Base-by-base conservation (phyloP, 2,113 vertebrate genomes). In the Planiliza haematocheilus region DNA sequence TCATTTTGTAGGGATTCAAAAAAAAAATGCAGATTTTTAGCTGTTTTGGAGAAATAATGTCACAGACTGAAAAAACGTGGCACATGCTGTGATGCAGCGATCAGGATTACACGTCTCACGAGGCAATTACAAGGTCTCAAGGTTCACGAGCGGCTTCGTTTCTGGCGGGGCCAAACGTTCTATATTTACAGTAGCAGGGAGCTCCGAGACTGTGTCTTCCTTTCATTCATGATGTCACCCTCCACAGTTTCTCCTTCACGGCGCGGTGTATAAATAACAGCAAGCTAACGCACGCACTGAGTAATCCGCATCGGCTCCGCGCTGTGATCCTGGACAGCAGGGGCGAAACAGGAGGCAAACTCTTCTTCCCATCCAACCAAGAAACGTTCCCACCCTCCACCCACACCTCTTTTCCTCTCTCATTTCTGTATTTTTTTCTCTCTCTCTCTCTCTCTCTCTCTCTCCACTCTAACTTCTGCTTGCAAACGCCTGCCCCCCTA, bases 211-310 rank as follows among this genome's bases (percentile, higher is more conserved):
- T 50, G 16, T 24, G 45, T 70, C 39, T 34, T 58, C 16, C 65
- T 42, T 63, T 73, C 51, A 64, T 74, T 63, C 14, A 39, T 63
- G n/a, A 68, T 46, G 51, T 55, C 69, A 71, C 45, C 46, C 46
- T 57, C 37, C 36, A 45, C 48, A 63, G 12, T 57, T 45, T 61
- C 20, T 34, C 20, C 36, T 52, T 46, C 63, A 55, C 38, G 63
- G 20, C 43, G 10, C 20, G 48, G 63, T 42, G 18, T 71, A 81
- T 79, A 87, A 86, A 90, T 81, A 86, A 68, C 66, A 82, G 17
- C 34, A 68, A 56, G 71, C 61, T 66, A 52, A 69, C 50, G 53
- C 39, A n/a, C 75, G 66, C 62, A 63, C 30, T 20, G n/a, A 77
- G 65, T 61, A 55, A 70, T 79, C 72, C 64, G 46, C 9, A 38